Evolutionary conservation across 2,797 vertebrate genomes (phyloP).

Genomic region (Brachyalestes nurse): DNA sequence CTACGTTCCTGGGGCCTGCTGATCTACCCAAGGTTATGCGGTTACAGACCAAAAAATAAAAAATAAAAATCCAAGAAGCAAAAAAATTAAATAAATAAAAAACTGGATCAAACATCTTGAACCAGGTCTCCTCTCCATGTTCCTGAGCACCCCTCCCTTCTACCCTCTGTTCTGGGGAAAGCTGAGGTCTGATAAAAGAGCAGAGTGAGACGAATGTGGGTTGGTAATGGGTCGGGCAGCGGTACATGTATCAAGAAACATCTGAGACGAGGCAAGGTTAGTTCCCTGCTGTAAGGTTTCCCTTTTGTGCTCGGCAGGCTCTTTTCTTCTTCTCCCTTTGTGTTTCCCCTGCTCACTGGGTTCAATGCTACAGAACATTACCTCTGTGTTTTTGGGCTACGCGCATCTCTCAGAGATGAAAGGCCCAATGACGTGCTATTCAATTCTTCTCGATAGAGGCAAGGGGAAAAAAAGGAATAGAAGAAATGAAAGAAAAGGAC

Average conservation of each 20-base stretch:
- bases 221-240: conserved; percentile 63
- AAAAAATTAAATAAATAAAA: background rate
- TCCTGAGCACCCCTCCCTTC: background rate
- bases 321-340: conserved; percentile 65
- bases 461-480: conserved; percentile 58
- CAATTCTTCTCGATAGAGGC: conserved; percentile 70
- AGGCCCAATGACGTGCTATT: conserved; percentile 56
- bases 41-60: background rate
- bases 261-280: conserved; percentile 74
- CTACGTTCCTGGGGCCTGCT: background rate
- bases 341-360: conserved; percentile 53
- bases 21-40: too few species aligned
- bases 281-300: conserved; percentile 72
- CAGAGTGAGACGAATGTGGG: conserved; percentile 31
- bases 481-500: conserved; percentile 48
- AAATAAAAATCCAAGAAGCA: background rate
- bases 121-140: conserved; percentile 14
- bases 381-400: conserved; percentile 66
- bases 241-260: conserved; percentile 66
- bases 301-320: conserved; percentile 74
- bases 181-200: conserved; percentile 42
- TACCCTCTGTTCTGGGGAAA: background rate
- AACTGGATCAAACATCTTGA: background rate
- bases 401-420: conserved; percentile 70
- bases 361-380: conserved; percentile 68